Base-by-base conservation (phyloP, 2,797 vertebrate genomes). In the Liasis olivaceus region DNA sequence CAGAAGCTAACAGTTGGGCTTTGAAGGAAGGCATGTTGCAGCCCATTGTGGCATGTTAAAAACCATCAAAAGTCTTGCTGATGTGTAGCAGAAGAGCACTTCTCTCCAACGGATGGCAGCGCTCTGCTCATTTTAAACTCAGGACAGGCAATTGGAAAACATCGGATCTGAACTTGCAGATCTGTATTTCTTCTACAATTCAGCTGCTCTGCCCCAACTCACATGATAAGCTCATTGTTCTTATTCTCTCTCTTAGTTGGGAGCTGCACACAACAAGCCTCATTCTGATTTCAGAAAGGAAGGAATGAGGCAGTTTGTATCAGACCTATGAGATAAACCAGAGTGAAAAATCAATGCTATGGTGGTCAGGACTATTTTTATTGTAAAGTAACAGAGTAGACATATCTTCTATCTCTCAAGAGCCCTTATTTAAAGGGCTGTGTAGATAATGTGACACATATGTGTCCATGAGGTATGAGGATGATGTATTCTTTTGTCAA, bases 1-100 rank as follows among this genome's bases (percentile, higher is more conserved):
- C 90, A 6, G 81, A 93, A 14, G n/a, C 89, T 92, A 56, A 58
- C 5, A 36, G 90, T n/a, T 94, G 36, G 26, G 28, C 26, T 95
- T 90, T 47, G 86, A 92, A 94, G 56, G 1, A 62, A 86, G 3
- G 59, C 64, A 1, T 58, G 4, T 92, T 93, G 88, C 60, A 62
- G 87, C 11, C 88, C 91, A n/a, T 51, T 85, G 28, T 2, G 42
- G 84, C 42, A 0, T 0, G 11, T 13, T 1, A 1, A 63, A 81
- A 56, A 72, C 85, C 90, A 92, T 9, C 85, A 42, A 12, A 11
- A 51, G 5, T 54, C 87, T 9, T 59, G 9, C 51, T 93, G 7
- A 24, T 31, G 54, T 58, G 15, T 47, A 90, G 17, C 3, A 22
- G 11, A 85, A 4, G 4, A 86, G 14, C 69, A 51, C 28, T 20